Conservation (phyloP, 2,888 invertebrate species). For the Onthophagus sagittarius region DNA sequence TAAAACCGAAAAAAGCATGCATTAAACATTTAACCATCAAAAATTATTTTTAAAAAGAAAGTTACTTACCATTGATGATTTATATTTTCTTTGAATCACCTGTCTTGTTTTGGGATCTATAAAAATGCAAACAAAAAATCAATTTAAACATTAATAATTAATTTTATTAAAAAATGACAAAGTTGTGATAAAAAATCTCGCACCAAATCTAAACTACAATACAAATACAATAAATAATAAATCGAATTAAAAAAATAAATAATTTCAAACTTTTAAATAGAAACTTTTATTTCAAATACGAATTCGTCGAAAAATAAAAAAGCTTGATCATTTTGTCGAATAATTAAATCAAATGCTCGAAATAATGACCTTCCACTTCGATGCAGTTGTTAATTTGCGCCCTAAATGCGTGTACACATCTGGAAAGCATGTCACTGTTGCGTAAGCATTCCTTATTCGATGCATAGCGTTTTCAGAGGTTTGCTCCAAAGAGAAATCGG, state of each 20-base stretch:
- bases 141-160: background rate
- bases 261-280: too few relatives aligned
- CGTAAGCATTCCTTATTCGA: too few relatives aligned
- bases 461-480: too few relatives aligned
- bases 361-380: background rate
- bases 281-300: too few relatives aligned
- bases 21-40: background rate
- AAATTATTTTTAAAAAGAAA: background rate
- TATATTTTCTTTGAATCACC: slow-evolving; percentile 94
- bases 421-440: background rate
- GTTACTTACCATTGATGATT: slow-evolving; percentile 92
- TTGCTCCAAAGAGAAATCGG: too few relatives aligned
- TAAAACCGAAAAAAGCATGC: slow-evolving; percentile 27
- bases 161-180: too few relatives aligned
- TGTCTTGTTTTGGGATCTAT: slow-evolving; percentile 96
- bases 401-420: background rate
- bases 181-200: too few relatives aligned
- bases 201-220: too few relatives aligned
- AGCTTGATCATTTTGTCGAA: too few relatives aligned
- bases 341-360: background rate
- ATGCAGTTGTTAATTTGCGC: background rate
- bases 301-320: too few relatives aligned
- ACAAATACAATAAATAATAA: too few relatives aligned
- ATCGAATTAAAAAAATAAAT: too few relatives aligned
- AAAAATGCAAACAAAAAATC: slow-evolving; percentile 43